Conservation (phyloP, 2,113 vertebrate genomes). For the Uropsilus gracilis region DNA sequence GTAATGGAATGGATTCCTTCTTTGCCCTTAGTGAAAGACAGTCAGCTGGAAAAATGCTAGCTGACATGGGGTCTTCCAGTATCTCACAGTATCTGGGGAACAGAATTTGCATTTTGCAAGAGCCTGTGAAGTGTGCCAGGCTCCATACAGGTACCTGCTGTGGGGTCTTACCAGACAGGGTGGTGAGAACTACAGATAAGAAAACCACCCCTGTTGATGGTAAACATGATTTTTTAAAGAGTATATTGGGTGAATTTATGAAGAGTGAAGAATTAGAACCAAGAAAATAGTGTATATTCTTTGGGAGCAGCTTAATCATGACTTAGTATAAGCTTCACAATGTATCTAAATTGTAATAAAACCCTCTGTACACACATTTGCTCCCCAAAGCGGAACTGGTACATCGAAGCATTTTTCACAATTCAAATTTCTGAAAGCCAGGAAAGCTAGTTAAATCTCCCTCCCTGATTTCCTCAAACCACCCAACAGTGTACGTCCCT, state of each 20-base stretch:
- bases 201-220: not conserved
- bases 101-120: not conserved
- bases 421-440: too few species aligned
- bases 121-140: not conserved
- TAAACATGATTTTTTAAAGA: not conserved
- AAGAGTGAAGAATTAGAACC: not conserved
- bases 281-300: not conserved
- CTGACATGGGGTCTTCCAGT: not conserved
- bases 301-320: not conserved
- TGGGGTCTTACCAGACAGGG: not conserved
- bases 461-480: too few species aligned
- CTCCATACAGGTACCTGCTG: fast-evolving
- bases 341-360: too few species aligned
- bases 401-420: too few species aligned
- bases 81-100: not conserved
- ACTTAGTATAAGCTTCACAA: too few species aligned
- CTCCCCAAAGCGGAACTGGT: too few species aligned
- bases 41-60: not conserved
- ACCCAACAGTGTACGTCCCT: too few species aligned
- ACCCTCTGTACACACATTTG: too few species aligned
- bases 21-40: not conserved
- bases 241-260: not conserved
- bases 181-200: not conserved
- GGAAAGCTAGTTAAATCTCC: too few species aligned
- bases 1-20: not conserved